Conservation (phyloP, 2,797 vertebrate species). For the Tragelaphus oryx region DNA sequence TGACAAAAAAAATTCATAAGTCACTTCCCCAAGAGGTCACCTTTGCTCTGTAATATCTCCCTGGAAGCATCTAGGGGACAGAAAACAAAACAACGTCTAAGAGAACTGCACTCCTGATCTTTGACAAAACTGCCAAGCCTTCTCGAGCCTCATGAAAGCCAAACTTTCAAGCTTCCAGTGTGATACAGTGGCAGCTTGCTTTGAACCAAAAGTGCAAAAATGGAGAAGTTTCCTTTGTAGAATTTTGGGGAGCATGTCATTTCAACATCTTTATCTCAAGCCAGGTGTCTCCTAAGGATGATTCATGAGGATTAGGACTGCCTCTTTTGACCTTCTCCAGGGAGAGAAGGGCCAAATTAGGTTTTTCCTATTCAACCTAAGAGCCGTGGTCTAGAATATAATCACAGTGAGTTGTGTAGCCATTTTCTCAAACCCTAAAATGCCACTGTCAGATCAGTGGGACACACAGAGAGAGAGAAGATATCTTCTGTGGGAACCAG, state of each 20-base stretch:
- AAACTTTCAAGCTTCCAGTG: not conserved
- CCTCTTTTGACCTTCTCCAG: not conserved
- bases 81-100: not conserved
- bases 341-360: not conserved
- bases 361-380: not conserved
- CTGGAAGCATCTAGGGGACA: not conserved
- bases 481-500: not conserved
- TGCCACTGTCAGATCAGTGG: not conserved
- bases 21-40: not conserved
- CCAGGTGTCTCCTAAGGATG: not conserved
- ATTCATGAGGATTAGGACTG: not conserved
- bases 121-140: not conserved
- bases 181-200: not conserved
- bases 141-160: not conserved
- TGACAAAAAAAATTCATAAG: not conserved
- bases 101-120: not conserved
- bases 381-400: not conserved
- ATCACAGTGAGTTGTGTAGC: not conserved
- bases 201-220: not conserved
- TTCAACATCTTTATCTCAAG: not conserved
- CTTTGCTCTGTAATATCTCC: not conserved
- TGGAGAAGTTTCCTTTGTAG: not conserved
- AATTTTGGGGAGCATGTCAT: not conserved
- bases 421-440: not conserved
- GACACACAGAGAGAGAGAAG: not conserved